A percentile compares a stretch with the other conserved stretches of the same genome.
Evolutionary conservation across 2,113 vertebrate genomes (phyloP).

Genomic region (Noturus placidus): DNA sequence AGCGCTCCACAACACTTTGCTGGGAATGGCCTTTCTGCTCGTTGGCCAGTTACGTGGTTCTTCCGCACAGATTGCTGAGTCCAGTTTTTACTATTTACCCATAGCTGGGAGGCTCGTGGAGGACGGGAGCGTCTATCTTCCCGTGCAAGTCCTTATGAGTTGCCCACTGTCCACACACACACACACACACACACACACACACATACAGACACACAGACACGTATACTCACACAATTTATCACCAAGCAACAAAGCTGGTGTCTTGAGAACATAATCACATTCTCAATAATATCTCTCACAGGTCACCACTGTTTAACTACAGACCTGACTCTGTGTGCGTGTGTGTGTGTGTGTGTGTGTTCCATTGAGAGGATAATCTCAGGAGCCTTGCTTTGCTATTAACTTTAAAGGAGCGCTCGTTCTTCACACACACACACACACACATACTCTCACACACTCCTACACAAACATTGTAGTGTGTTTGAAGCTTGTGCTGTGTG

Average conservation of each 20-base stretch:
- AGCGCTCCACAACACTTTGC: too few relatives aligned
- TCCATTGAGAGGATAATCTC: constrained; percentile 62
- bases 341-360: constrained; percentile 6
- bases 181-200: not conserved
- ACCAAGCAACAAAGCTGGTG: not conserved
- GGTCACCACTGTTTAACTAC: not conserved
- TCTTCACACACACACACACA: not conserved
- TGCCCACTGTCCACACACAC: too few relatives aligned
- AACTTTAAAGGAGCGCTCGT: constrained; percentile 57
- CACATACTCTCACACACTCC: not conserved
- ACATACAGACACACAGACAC: not conserved
- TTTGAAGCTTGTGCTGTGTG: constrained; percentile 65
- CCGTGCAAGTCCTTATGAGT: too few relatives aligned
- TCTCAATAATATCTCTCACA: not conserved
- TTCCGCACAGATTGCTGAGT: too few relatives aligned
- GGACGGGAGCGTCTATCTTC: too few relatives aligned
- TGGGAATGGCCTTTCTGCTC: too few relatives aligned
- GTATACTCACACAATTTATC: not conserved
- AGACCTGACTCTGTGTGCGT: not conserved
- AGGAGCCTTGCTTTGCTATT: constrained; percentile 56
- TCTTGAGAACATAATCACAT: not conserved
- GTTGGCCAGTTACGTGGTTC: too few relatives aligned
- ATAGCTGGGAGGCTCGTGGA: too few relatives aligned
- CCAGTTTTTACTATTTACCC: too few relatives aligned
- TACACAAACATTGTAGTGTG: constrained; percentile 51